Base-by-base conservation (phyloP, 1,140 invertebrate genomes). In the Uloborus diversus region DNA sequence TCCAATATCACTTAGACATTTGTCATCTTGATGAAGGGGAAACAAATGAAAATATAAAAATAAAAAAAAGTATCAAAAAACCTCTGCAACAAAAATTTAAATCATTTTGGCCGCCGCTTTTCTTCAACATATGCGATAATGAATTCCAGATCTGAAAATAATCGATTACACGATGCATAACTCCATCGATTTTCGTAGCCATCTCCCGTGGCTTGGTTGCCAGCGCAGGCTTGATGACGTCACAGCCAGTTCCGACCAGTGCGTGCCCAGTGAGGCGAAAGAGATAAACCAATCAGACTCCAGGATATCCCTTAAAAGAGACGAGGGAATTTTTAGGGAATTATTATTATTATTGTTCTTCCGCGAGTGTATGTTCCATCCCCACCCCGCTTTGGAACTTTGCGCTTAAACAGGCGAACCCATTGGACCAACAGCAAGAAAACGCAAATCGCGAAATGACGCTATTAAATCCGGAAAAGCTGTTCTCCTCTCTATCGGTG, bases 1-100 rank as follows among this genome's bases (percentile, higher is more conserved):
- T 78, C 62, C 73, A 47, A 78, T 78, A 78, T 78, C 62, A 78
- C 73, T 78, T 78, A 78, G 73, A 78, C 62, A 78, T 78, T 78
- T 78, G 73, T 78, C 73, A 78, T 78, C 62, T 78, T 78, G 73
- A 78, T 78, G 73, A 78, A 64, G 28, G 13, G 62, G 17, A 37
- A 33, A 66, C 56, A 62, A 66, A 78, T 66, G 62, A 78, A 65
- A 57, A 78, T 78, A 57, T 37, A 51, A 65, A 42, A 49, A 78
- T 11, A 78, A 53, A 78, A 66, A 61, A 73, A 73, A 73, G 49
- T 20, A 20, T 20, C 7, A 51, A 20, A 53, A 53, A 53, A 53
- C 7, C 17, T 20, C 13, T 7, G 13, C 49, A 20, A 53, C 49
- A 53, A 53, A 53, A 53, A 53, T 53, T 53, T 14, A 53, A 53